Evolutionary conservation across 2,888 invertebrate species (phyloP).

Genomic region (Lycaena phlaeas): DNA sequence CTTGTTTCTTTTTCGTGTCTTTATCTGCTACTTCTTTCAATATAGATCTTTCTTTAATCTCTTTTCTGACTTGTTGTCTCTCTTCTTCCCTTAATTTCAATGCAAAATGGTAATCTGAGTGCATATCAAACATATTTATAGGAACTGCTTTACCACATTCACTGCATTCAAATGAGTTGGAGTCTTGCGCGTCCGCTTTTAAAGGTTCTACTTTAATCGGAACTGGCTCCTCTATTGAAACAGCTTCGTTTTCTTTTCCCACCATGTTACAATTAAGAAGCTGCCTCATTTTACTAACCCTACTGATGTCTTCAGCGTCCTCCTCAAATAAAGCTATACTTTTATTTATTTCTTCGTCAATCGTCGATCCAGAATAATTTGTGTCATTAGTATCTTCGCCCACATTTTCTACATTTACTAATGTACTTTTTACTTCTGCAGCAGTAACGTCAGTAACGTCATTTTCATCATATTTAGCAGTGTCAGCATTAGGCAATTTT

Average conservation of each 20-base stretch:
- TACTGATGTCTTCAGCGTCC: constrained; percentile 37
- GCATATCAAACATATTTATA: constrained; percentile 73
- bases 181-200: constrained; percentile 11
- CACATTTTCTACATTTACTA: constrained; percentile 36
- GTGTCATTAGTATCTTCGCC: constrained; percentile 53
- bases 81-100: constrained; percentile 76
- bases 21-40: constrained; percentile 26
- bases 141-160: constrained; percentile 77
- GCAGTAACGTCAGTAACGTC: constrained; percentile 10
- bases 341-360: constrained; percentile 60
- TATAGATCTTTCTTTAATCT: constrained; percentile 19
- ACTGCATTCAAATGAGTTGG: constrained; percentile 63
- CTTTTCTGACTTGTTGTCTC: constrained; percentile 37
- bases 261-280: constrained; percentile 24
- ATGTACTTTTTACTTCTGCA: too few relatives aligned
- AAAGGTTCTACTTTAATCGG: constrained; percentile 12
- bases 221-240: background rate
- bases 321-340: constrained; percentile 60
- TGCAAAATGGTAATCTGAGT: constrained; percentile 84
- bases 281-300: constrained; percentile 45
- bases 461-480: background rate
- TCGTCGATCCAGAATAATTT: constrained; percentile 55
- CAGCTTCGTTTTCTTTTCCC: constrained; percentile 14
- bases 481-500: background rate
- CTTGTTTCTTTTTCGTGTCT: constrained; percentile 21